Evolutionary conservation across 2,113 vertebrate species (phyloP).

Genomic region (Hypanus sabinus): DNA sequence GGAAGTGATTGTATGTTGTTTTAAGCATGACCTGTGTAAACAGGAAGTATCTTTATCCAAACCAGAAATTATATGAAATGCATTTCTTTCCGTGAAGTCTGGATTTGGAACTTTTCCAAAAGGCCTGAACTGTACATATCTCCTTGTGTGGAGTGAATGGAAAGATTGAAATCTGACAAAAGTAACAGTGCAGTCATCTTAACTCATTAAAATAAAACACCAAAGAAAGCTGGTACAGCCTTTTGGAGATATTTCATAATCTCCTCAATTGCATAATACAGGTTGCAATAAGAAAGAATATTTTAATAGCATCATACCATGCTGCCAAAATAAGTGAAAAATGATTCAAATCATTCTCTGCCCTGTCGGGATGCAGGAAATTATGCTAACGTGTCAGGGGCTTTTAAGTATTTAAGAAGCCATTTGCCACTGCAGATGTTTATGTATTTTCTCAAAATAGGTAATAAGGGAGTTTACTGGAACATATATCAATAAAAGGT

Average conservation of each 20-base stretch:
- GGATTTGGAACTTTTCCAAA: constrained; percentile 13
- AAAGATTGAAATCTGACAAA: constrained; percentile 18
- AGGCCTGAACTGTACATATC: not conserved
- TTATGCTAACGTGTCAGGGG: constrained; percentile 39
- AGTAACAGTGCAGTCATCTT: constrained; percentile 4
- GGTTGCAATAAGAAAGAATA: constrained; percentile 36
- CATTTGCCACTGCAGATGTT: constrained; percentile 56
- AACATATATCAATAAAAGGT: constrained; percentile 46
- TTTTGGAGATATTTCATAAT: constrained; percentile 28
- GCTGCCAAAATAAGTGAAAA: constrained; percentile 38
- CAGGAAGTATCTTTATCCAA: constrained; percentile 36
- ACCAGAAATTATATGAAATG: constrained; percentile 38
- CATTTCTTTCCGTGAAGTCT: constrained; percentile 29
- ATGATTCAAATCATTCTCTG: constrained; percentile 39
- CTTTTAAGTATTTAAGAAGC: constrained; percentile 39
- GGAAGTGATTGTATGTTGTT: constrained; percentile 36
- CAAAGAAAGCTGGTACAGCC: not conserved
- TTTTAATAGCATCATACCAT: constrained; percentile 37
- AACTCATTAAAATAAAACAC: constrained; percentile 13
- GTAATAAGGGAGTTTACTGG: constrained; percentile 51
- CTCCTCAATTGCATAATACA: constrained; percentile 17
- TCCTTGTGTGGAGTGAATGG: not conserved
- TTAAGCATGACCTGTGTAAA: constrained; percentile 36
- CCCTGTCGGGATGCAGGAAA: constrained; percentile 38
- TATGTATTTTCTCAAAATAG: constrained; percentile 49